Base-by-base conservation (phyloP, 1,140 invertebrate genomes). In the Drosophila ficusphila region DNA sequence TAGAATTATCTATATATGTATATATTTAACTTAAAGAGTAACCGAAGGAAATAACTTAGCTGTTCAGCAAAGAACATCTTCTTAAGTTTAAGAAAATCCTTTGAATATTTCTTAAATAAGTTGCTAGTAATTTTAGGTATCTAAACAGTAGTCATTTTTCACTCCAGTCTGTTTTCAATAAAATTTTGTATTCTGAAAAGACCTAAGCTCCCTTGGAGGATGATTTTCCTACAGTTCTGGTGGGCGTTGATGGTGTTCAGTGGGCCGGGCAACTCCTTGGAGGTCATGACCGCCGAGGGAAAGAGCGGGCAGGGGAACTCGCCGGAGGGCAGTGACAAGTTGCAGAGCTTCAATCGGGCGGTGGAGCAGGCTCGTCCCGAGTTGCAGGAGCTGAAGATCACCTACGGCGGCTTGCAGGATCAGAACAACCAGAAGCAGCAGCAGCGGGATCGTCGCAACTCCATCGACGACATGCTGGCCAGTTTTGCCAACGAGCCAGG, bases 401-500 rank as follows among this genome's bases (percentile, higher is more conserved):
- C 49, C 11, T 86, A 70, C 18, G 56, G 31, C 0, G 21, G n/a
- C 4, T 19, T 71, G 6, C 52, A 72, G 16, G 52, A 33, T 6
- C 25, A 42, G 52, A 27, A 16, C 38, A 44, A 2, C 11, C 52
- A 7, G 29, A 23, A 31, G 9, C 27, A 18, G 21, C 18, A 25
- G 11, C n/a, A 39, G 8, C 54, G 77, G 3, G 69, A 76, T 6
- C 25, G 76, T 0, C 78, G 78, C 1, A 68, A 77, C 25, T 65
- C 49, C 36, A 81, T 88, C 1, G 78, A 88, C 14, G 78, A 88
- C 2, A 47, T 88, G 60, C 46, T 88, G 18, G 70, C 60, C 2
- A 88, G 57, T 11, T 88, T 88, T 5, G 77, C 47, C 2, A 39
- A 76, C 21, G 12, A 0, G 34, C n/a, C 4, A 33, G 60, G 8